phyloP scores from a whole-genome alignment of 1,140 invertebrate genomes.

The Rhizoglyphus robini region DNA sequence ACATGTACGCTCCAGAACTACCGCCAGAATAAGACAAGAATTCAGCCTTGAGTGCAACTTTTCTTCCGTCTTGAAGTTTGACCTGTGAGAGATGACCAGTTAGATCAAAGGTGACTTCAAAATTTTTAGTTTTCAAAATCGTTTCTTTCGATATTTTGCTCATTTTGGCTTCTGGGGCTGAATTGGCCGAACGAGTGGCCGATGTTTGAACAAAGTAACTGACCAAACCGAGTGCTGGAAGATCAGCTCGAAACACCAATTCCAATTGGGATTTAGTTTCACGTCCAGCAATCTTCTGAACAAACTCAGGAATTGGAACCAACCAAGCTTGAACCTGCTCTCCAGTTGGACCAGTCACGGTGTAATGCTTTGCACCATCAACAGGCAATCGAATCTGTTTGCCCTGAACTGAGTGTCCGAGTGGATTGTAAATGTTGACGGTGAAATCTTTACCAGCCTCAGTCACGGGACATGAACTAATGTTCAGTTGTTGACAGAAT shows the following conservation, averaged over 20 bases:
- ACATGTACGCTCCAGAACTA: constrained; percentile 40
- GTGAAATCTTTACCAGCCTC: constrained; percentile 48
- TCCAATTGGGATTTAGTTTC: constrained; percentile 32
- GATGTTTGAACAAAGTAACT: constrained; percentile 30
- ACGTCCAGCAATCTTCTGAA: constrained; percentile 32
- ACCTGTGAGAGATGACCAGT: constrained; percentile 28
- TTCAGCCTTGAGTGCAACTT: constrained; percentile 25
- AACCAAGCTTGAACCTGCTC: constrained; percentile 33
- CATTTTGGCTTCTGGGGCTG: neutral
- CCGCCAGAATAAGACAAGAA: constrained; percentile 1
- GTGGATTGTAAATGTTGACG: constrained; percentile 65
- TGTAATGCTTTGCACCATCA: constrained; percentile 41
- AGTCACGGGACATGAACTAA: constrained; percentile 40
- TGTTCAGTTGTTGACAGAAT: constrained; percentile 47
- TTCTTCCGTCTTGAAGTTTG: constrained; percentile 4
- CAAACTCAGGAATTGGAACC: constrained; percentile 27
- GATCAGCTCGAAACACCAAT: constrained; percentile 33
- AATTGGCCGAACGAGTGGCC: neutral
- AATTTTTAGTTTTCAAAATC: neutral
- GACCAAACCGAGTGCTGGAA: constrained; percentile 37
- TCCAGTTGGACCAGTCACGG: constrained; percentile 46
- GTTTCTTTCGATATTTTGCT: neutral
- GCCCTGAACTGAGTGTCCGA: constrained; percentile 44
- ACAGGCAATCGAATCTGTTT: constrained; percentile 54
- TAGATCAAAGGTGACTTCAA: constrained; percentile 20